Percentiles rank a stretch among this genome's conserved stretches.
Evolutionary conservation across 1,140 invertebrate species (phyloP).

Genomic region (Saxidomus purpurata): DNA sequence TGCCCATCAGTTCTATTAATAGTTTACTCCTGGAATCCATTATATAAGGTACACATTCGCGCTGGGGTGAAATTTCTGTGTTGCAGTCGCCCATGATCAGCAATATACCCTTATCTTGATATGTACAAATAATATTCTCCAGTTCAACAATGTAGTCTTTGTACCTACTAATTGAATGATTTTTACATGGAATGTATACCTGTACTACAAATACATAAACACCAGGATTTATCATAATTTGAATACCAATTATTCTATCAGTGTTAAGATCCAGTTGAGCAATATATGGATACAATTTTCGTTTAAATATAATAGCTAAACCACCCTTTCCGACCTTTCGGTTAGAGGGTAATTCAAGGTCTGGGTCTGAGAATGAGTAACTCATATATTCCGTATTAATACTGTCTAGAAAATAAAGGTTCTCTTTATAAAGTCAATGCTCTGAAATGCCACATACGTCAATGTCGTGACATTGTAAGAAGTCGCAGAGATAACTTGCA

Average conservation of each 20-base stretch:
- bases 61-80: not conserved
- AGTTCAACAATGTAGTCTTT: not conserved
- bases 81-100: conserved; percentile 25
- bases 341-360: not conserved
- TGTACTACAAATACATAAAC: conserved; percentile 7
- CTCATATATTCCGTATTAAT: no score
- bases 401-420: no score
- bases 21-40: not conserved
- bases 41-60: no score
- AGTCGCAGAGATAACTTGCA: not conserved
- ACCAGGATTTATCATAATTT: not conserved
- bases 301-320: not conserved
- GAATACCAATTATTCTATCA: not conserved
- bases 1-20: not conserved
- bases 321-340: not conserved
- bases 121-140: not conserved
- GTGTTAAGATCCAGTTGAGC: not conserved
- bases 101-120: not conserved
- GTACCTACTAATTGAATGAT: not conserved
- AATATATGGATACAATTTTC: not conserved
- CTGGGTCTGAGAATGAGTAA: no score
- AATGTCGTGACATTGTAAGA: not conserved
- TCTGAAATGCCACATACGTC: not conserved
- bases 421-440: not conserved
- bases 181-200: conserved; percentile 12